Evolutionary conservation across 2,113 vertebrate species (phyloP), one percentile per base, ranked within the genome.

Genomic region (Microcebus ravelobensis): DNA sequence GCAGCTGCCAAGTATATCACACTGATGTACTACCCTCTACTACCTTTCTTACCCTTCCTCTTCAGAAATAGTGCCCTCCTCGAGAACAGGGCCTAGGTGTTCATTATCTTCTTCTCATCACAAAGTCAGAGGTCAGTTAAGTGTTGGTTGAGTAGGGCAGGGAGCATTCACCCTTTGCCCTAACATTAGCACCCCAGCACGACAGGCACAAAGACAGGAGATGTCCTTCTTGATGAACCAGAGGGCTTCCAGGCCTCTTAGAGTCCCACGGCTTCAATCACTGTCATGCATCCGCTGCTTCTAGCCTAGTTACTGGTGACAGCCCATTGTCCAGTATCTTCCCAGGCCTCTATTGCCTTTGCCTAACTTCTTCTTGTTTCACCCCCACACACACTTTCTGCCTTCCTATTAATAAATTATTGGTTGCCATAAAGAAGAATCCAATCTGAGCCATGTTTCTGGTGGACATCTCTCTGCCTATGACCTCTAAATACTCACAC

Each of bases 401-500:
- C 6, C 18, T 57, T 89, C 89, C 42, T 67, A 71, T 59, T 89
- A 81, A 84, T 89, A 61, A 79, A 68, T 0, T 67, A 71, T 0
- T 61, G 12, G 27, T 81, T n/a, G 27, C 52, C 34, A 83, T 82
- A 96, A 83, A 91, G 74, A 87, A 92, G 34, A 77, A 87, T 31
- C 36, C 18, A 59, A 55, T 67, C 27, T 86, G 29, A 50, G 67
- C 8, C 48, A 73, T 21, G 31, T 77, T 90, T 87, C 74, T 48
- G 29, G 27, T 50, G 8, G 25, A 57, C 6, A 20, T 45, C 23
- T 90, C 52, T 83, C 52, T 50, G 63, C 25, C 79, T 63, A 36
- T 84, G 74, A 82, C 21, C 91, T 85, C 31, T 59, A 89, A 94
- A 94, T 85, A 89, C 12, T 89, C 42, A 81, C 42, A 70, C 25